Percentiles rank a stretch among this genome's conserved stretches.
phyloP scores from a whole-genome alignment of 2,797 vertebrate species.

The Sebastes matsubarae region DNA sequence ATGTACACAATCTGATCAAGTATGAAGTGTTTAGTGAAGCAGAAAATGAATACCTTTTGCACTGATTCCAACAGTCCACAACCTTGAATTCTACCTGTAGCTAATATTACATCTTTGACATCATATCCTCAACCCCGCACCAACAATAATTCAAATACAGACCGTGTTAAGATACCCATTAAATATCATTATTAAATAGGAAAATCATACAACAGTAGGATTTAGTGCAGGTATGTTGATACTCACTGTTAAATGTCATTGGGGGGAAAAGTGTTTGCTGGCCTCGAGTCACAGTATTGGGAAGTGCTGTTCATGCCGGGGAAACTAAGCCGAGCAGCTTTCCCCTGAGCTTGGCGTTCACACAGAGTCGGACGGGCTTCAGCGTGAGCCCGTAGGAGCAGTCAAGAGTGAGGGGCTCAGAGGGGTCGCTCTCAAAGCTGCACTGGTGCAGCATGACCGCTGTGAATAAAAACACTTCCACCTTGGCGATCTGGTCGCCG shows the following conservation, averaged over 20 bases:
- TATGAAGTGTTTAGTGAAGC: conserved; percentile 53
- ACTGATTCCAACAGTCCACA: conserved; percentile 31
- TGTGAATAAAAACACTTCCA: conserved; percentile 90
- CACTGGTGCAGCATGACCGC: conserved; percentile 93
- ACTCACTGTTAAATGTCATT: conserved; percentile 74
- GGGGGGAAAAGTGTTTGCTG: conserved; percentile 65
- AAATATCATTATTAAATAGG: conserved; percentile 82
- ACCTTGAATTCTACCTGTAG: conserved; percentile 24
- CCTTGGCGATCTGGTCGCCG: conserved; percentile 91
- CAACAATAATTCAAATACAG: conserved; percentile 52
- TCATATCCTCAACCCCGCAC: conserved; percentile 32
- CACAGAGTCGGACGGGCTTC: conserved; percentile 87
- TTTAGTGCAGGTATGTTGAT: conserved; percentile 77
- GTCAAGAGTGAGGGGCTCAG: conserved; percentile 82
- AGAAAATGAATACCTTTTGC: conserved; percentile 33
- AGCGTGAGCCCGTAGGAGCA: conserved; percentile 90
- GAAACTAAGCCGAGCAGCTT: conserved; percentile 80
- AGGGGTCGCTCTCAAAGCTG: conserved; percentile 87
- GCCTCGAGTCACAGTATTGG: conserved; percentile 62
- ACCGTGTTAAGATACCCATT: conserved; percentile 51
- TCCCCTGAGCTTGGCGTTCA: conserved; percentile 89
- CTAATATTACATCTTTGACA: conserved; percentile 32
- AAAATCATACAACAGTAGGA: conserved; percentile 56
- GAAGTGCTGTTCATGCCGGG: conserved; percentile 73
- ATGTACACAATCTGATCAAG: conserved; percentile 61